Evolutionary conservation across 2,888 invertebrate species (phyloP), one percentile per base, ranked within the genome.

Genomic region (Bugula neritina): DNA sequence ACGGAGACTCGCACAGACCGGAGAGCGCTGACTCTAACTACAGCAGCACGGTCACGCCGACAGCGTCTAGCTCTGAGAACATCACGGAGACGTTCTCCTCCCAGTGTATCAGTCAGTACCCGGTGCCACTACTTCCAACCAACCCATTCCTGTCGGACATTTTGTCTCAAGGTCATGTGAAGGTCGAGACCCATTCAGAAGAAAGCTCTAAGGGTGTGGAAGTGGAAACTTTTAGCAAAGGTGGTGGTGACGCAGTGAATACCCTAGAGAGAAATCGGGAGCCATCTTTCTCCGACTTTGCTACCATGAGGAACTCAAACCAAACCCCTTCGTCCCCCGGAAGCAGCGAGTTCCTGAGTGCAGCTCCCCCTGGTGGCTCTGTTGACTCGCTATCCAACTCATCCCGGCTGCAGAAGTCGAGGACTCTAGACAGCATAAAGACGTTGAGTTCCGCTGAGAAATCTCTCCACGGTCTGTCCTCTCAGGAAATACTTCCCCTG

Each of bases 41-140:
- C 25, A 70, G 70, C 52, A 70, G 70, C 70, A 54, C 70, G 3
- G 23, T 54, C 5, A 43, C 43, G 23, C 70, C 70, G 23, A n/a
- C 43, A 5, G 70, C 52, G 2, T 43, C 70, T 29, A 70, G 70
- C 70, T 43, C 43, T 13, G 70, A 43, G 43, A 54, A 54, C 23
- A n/a, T 54, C 21, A 23, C 23, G 10, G 70, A 70, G 3, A 3
- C 70, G 3, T 52, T 70, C 31, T 17, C 43, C 25, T 29, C 70
- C 43, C 5, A 43, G 43, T 13, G 25, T 5, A n/a, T 21, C 3
- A 21, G 10, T 13, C 29, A 23, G 58, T 58, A 31, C 29, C n/a
- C 58, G 3, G 58, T 31, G 5, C 58, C 58, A 10, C 43, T 43
- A 58, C 58, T 31, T 58, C 29, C 58, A 5, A 58, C 58, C 10